These are phyloP conservation scores for Hemitrygon akajei DNA, from an alignment of 2,797 vertebrate species.

Conservation along the genomic window DNA sequence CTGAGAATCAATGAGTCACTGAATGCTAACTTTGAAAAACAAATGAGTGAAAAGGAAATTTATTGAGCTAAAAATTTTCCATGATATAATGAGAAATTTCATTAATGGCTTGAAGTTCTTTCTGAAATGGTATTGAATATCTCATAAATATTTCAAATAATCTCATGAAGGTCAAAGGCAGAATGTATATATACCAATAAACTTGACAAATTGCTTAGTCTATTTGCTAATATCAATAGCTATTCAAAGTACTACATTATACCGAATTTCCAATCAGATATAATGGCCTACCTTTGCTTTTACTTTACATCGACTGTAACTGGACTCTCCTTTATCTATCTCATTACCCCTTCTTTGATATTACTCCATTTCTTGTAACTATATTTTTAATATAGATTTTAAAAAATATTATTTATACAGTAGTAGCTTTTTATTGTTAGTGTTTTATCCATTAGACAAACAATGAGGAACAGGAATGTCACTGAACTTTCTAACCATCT, in stretches of 20 bases:
- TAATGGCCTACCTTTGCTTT: not conserved
- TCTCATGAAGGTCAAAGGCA: constrained; percentile 36
- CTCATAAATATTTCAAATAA: constrained; percentile 38
- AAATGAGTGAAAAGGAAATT: constrained; percentile 59
- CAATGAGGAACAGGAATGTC: not conserved
- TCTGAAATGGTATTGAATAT: constrained; percentile 31
- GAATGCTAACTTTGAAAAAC: constrained; percentile 71
- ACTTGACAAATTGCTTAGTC: constrained; percentile 31
- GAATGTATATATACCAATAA: constrained; percentile 34
- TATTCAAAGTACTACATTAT: constrained; percentile 22
- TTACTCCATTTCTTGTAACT: not conserved
- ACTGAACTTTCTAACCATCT: constrained; percentile 20
- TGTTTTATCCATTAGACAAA: not conserved
- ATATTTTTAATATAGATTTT: not conserved
- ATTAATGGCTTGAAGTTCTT: constrained; percentile 37
- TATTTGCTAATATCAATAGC: constrained; percentile 31
- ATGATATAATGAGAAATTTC: constrained; percentile 39
- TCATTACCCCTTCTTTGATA: not conserved
- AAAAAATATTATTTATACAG: not conserved
- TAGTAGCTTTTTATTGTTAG: not conserved
- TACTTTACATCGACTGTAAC: constrained; percentile 1
- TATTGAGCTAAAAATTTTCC: constrained; percentile 66
- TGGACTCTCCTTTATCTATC: not conserved
- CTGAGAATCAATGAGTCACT: constrained; percentile 77
- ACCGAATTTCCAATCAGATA: constrained; percentile 21